These are phyloP conservation scores for Drosophila parthenogenetica DNA, from an alignment of 2,888 invertebrate species.

Conservation along the genomic window DNA sequence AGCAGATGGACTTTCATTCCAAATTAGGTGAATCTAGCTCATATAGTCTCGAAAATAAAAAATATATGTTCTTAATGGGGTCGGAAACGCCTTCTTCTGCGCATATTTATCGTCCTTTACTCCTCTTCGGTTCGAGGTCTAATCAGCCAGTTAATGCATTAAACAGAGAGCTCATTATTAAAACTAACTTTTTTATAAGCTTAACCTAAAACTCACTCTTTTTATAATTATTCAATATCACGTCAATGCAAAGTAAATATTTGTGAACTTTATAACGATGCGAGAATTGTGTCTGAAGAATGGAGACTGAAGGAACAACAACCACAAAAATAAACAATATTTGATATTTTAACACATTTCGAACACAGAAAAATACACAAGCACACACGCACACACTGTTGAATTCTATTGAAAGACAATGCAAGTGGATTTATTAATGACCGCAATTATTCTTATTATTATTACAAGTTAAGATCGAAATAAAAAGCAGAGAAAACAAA, in stretches of 20 bases:
- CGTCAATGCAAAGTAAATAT: conserved; percentile 75
- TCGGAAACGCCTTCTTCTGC: no score
- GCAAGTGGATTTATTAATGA: conserved; percentile 77
- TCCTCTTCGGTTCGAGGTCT: no score
- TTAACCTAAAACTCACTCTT: conserved; percentile 55
- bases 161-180: not conserved
- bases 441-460: conserved; percentile 79
- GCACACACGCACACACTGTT: conserved; percentile 27
- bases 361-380: conserved; percentile 53
- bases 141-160: not conserved
- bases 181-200: conserved; percentile 16
- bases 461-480: conserved; percentile 62
- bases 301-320: conserved; percentile 43
- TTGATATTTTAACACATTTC: conserved; percentile 78
- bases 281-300: conserved; percentile 38
- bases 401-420: conserved; percentile 60
- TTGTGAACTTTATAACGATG: conserved; percentile 60
- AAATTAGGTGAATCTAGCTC: no score
- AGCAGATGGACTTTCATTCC: no score
- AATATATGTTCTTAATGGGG: no score
- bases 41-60: no score
- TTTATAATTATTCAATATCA: conserved; percentile 77
- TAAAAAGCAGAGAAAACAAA: conserved; percentile 21
- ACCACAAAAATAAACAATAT: conserved; percentile 70
- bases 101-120: no score